phyloP scores from a whole-genome alignment of 2,888 invertebrate species.

The Iphiclides podalirius region DNA sequence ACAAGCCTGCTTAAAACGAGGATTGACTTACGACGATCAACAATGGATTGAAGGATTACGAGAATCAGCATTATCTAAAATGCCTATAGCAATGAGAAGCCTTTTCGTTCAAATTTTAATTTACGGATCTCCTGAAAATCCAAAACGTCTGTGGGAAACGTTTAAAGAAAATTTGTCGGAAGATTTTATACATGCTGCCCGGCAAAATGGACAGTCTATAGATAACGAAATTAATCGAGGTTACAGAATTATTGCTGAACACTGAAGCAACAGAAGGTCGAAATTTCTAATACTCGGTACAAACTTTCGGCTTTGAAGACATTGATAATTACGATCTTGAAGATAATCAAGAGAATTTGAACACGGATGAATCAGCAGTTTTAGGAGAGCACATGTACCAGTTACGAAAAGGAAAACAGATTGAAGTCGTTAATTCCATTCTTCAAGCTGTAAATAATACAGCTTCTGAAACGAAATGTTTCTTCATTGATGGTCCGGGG shows the following conservation, averaged over 20 bases:
- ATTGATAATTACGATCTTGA: slow-evolving; percentile 24
- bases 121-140: slow-evolving; percentile 26
- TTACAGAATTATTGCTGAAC: slow-evolving; percentile 27
- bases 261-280: slow-evolving; percentile 25
- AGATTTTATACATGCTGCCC: slow-evolving; percentile 23
- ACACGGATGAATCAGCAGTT: slow-evolving; percentile 23
- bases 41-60: slow-evolving; percentile 26
- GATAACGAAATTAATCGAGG: slow-evolving; percentile 23
- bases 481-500: slow-evolving; percentile 24
- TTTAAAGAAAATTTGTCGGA: slow-evolving; percentile 25
- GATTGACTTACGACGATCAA: slow-evolving; percentile 25
- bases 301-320: slow-evolving; percentile 25
- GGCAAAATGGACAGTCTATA: slow-evolving; percentile 17
- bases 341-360: slow-evolving; percentile 21
- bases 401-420: slow-evolving; percentile 24
- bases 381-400: slow-evolving; percentile 24
- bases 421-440: slow-evolving; percentile 23
- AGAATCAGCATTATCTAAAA: slow-evolving; percentile 25
- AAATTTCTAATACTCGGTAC: slow-evolving; percentile 26
- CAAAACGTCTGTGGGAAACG: slow-evolving; percentile 25
- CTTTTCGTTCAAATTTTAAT: too few relatives aligned
- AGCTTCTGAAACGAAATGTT: slow-evolving; percentile 22
- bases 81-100: slow-evolving; percentile 25
- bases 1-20: slow-evolving; percentile 22
- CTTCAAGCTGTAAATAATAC: slow-evolving; percentile 24